Evolutionary conservation across 2,113 vertebrate genomes (phyloP).

Genomic region (Indicator indicator): DNA sequence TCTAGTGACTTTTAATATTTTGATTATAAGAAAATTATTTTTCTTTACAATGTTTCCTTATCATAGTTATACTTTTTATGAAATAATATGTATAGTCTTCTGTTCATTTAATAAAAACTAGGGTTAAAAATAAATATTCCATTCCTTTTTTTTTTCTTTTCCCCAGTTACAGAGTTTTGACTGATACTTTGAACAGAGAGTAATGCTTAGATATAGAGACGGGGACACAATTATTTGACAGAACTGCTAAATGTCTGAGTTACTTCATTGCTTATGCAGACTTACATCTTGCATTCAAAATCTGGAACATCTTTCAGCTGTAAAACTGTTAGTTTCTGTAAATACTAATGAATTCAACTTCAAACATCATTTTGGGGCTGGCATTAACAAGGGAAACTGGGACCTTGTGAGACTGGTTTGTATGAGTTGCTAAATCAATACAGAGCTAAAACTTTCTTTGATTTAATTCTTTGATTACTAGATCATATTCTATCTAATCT

Average conservation of each 20-base stretch:
- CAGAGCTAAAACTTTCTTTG: not conserved
- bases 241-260: not conserved
- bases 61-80: not conserved
- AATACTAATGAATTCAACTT: slow-evolving; percentile 22
- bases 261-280: not conserved
- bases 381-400: not conserved
- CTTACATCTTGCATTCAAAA: not conserved
- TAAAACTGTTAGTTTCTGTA: not conserved
- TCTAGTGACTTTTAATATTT: not conserved
- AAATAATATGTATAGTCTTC: not conserved
- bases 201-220: not conserved
- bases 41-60: not conserved
- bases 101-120: not conserved
- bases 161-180: not conserved
- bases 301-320: not conserved
- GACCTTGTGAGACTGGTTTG: not conserved
- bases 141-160: not conserved
- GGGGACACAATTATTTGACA: not conserved
- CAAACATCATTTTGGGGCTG: not conserved
- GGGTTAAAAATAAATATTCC: not conserved
- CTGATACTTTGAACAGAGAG: not conserved
- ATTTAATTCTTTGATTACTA: not conserved
- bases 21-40: not conserved
- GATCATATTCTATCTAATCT: not conserved
- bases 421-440: not conserved